phyloP scores from a whole-genome alignment of 1,140 invertebrate species.

The Habropoda laboriosa region DNA sequence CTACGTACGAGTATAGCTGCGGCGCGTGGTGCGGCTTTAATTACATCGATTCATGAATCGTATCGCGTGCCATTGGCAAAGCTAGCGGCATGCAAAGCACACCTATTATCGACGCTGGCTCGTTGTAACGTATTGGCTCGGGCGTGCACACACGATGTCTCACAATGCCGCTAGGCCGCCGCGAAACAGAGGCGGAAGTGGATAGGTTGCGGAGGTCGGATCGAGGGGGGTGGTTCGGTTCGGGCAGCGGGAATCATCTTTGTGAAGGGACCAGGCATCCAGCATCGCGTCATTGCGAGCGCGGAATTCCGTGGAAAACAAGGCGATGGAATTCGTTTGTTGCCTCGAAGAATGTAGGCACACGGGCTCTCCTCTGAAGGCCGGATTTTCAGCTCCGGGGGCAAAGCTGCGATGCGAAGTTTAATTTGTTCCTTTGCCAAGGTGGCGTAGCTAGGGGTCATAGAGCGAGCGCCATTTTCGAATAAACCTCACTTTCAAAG shows the following conservation, averaged over 20 bases:
- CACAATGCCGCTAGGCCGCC: conserved; percentile 9
- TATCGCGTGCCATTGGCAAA: conserved; percentile 60
- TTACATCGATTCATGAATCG: conserved; percentile 63
- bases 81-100: conserved; percentile 52
- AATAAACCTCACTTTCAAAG: background rate
- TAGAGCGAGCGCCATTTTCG: too few species aligned
- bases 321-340: conserved; percentile 48
- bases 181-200: too few species aligned
- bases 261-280: conserved; percentile 40
- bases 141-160: background rate
- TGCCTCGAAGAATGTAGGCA: conserved; percentile 19
- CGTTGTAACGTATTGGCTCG: conserved; percentile 9
- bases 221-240: background rate
- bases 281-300: conserved; percentile 31
- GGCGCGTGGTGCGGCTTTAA: conserved; percentile 44
- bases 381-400: background rate
- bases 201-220: too few species aligned
- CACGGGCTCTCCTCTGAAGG: too few species aligned
- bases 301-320: conserved; percentile 40
- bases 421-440: conserved; percentile 8
- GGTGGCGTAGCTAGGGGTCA: too few species aligned
- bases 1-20: too few species aligned
- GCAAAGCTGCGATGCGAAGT: background rate
- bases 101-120: conserved; percentile 22
- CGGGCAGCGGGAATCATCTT: conserved; percentile 8